These are phyloP conservation scores for Vannuccia rotundouncinata DNA, from an alignment of 2,888 invertebrate species.

Conservation along the genomic window DNA sequence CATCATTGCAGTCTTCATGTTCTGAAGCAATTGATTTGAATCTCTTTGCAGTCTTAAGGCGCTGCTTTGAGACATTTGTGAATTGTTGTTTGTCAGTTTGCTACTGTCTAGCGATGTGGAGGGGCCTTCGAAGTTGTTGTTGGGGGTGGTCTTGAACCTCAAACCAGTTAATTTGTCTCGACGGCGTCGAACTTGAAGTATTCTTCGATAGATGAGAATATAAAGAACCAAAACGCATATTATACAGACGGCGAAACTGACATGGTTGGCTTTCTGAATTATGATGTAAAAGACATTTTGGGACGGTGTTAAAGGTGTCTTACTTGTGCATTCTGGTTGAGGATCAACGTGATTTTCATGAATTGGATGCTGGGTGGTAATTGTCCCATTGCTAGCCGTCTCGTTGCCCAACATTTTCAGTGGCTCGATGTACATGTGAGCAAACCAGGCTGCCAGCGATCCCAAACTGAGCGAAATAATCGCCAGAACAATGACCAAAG, in stretches of 20 bases:
- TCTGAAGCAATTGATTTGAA: slow-evolving; percentile 43
- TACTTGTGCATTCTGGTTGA: slow-evolving; percentile 21
- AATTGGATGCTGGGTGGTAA: neutral
- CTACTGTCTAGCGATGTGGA: neutral
- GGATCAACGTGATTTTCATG: neutral
- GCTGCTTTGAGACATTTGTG: neutral
- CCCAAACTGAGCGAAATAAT: neutral
- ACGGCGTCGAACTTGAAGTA: neutral
- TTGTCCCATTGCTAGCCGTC: neutral
- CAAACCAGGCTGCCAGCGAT: neutral
- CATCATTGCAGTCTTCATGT: slow-evolving; percentile 54
- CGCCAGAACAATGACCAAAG: slow-evolving; percentile 31
- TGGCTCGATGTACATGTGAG: neutral
- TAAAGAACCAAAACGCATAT: slow-evolving; percentile 24
- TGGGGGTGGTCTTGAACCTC: neutral
- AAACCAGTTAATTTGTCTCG: neutral
- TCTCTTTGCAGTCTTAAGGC: slow-evolving; percentile 37
- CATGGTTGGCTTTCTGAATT: slow-evolving; percentile 5
- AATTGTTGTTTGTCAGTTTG: neutral
- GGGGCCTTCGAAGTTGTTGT: neutral
- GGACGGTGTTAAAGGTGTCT: neutral
- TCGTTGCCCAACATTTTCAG: neutral
- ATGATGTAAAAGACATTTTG: slow-evolving; percentile 5
- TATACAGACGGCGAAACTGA: slow-evolving; percentile 29
- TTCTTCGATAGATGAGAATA: slow-evolving; percentile 22